Conservation (phyloP, 1,140 invertebrate genomes). For the Bombus haemorrhoidalis region DNA sequence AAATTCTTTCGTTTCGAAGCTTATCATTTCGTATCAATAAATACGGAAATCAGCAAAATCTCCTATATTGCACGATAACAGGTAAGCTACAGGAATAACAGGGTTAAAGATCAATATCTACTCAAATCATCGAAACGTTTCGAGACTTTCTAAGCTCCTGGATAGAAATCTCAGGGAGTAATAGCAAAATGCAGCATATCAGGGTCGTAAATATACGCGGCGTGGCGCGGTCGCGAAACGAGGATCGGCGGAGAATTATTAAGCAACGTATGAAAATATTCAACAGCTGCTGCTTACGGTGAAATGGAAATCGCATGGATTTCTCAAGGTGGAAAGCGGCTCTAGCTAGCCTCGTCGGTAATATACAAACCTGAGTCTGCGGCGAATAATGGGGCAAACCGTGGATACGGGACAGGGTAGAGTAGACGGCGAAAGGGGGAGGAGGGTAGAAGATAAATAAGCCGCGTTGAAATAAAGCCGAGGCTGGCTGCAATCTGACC, state of each 20-base stretch:
- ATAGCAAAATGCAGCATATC: neutral
- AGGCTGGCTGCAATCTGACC: conserved; percentile 61
- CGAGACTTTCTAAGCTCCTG: neutral
- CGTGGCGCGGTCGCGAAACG: neutral
- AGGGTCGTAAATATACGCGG: neutral
- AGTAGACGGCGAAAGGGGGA: neutral
- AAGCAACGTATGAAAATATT: conserved; percentile 45
- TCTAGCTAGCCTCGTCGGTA: conserved; percentile 20
- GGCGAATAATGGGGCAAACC: conserved; percentile 51
- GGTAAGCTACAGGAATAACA: neutral
- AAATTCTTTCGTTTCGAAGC: no score
- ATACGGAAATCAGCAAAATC: no score
- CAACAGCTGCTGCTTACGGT: conserved; percentile 50
- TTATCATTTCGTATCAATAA: neutral
- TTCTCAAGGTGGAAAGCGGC: conserved; percentile 23
- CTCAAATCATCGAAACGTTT: neutral
- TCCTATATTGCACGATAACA: no score
- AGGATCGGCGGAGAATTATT: conserved; percentile 28
- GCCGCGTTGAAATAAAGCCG: conserved; percentile 59
- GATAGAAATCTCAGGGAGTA: neutral
- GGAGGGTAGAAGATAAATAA: conserved; percentile 59
- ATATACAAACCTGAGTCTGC: conserved; percentile 55
- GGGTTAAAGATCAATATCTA: neutral
- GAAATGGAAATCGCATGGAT: conserved; percentile 57
- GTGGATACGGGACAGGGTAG: neutral